phyloP scores from a whole-genome alignment of 2,113 vertebrate species.

The Helogale parvula region DNA sequence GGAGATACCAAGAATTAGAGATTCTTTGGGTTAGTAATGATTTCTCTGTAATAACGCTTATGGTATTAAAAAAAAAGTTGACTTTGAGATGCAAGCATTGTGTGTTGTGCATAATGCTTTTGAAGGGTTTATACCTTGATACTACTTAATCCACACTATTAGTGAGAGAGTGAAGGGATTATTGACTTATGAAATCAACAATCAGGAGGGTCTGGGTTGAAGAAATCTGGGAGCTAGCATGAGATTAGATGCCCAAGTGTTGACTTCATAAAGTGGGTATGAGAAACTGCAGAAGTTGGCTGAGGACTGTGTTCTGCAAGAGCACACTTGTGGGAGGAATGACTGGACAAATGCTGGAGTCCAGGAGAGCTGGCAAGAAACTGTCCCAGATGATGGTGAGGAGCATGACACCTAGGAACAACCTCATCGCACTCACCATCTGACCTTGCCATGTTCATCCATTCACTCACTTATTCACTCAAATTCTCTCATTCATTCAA shows the following conservation, averaged over 20 bases:
- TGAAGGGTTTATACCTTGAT: constrained; percentile 4
- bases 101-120: not conserved
- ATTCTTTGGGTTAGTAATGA: constrained; percentile 11
- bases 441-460: not conserved
- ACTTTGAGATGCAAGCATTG: not conserved
- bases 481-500: not conserved
- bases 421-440: not conserved
- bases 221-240: not conserved
- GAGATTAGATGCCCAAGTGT: not conserved
- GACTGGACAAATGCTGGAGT: not conserved
- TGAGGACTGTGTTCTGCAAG: not conserved
- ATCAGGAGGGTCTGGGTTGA: not conserved
- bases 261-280: not conserved
- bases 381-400: not conserved
- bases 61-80: not conserved
- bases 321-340: not conserved
- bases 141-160: not conserved
- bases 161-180: not conserved
- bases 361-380: not conserved
- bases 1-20: not conserved
- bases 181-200: not conserved
- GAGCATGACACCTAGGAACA: not conserved
- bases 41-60: not conserved
- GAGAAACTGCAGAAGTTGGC: not conserved
- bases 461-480: not conserved